Base-by-base conservation (phyloP, 1,140 invertebrate species). In the Drosophila lowei region DNA sequence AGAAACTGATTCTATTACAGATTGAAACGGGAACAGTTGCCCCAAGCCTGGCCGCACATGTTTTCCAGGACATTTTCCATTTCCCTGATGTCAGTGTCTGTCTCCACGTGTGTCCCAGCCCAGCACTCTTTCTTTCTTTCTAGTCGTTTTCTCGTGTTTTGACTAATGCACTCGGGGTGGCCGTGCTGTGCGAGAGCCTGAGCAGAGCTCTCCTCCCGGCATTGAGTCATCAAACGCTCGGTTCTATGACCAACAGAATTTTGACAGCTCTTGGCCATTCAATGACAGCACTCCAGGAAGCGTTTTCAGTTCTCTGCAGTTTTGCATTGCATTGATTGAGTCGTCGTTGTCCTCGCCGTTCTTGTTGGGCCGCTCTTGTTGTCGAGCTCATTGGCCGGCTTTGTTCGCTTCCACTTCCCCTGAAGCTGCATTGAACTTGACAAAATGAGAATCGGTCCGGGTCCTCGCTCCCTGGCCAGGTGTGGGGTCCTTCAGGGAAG, bases 241-340 rank as follows among this genome's bases (percentile, higher is more conserved):
- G 47, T 53, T 72, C 67, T 72, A 48, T 72, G 67, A 62, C 67
- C 47, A 49, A 48, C 48, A 62, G 30, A 72, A 54, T 84, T 84
- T 84, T 79, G 77, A 85, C 80, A 84, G 60, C 58, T 70, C 43
- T 57, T 43, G 41, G 43, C 30, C 54, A 42, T 21, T 72, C 43
- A 62, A 54, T 61, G 59, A 52, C 56, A 52, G 47, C 72, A 62
- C 80, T 64, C 59, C 76, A 56, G 79, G 79, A 60, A 71, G 43
- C 58, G 23, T 58, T 55, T 34, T 46, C 46, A 65, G 56, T 64
- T 84, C 72, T 13, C 11, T 38, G 11, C 11, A 38, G 34, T 38
- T 38, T 38, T 38, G 34, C 34, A 38, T 38, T 75, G 73, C 81
- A 86, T 86, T 85, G 81, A 85, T 86, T 88, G 77, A 88, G 81